Evolutionary conservation across 2,888 invertebrate species (phyloP), one percentile per base, ranked within the genome.

Genomic region (Drosophila histrio): DNA sequence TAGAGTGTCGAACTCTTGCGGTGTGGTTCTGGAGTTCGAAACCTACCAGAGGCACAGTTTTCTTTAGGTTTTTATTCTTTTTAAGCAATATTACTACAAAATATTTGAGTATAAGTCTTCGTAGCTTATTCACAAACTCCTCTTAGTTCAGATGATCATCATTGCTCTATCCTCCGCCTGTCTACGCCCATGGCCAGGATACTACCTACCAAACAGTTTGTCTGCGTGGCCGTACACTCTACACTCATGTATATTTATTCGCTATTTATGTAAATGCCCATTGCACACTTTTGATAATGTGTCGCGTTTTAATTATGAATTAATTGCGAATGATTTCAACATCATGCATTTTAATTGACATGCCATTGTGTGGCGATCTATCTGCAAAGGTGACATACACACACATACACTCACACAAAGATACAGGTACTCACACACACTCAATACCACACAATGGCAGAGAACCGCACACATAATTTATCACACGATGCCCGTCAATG

Each of bases 311-410:
- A 87, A 84, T 84, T 84, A 84, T 87, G 83, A 87, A 84, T 84
- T 84, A 84, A 84, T 84, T 85, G 87, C 85, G 75, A 84, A 84
- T 87, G 87, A 87, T 84, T 87, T 87, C 82, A 87, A 85, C 83
- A 84, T 87, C 82, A 87, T 87, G 83, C 79, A 85, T 84, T 84
- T 87, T 84, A 84, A 84, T 84, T 84, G 83, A 84, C 83, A 84
- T 77, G 72, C 87, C 83, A 81, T 76, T 44, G 50, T 43, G 41
- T 24, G 62, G 56, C 62, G 53, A 58, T 58, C 62, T 60, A 69
- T 72, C 65, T 58, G 64, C 30, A 65, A 63, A 77, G 80, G 77
- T 75, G 78, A 73, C 61, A 47, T 56, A 41, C 44, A 41, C 62
- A 39, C 56, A 34, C 19, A 19, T 6, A 17, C n/a, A 30, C 44